These are phyloP conservation scores for Perizoma affinitatum DNA, from an alignment of 2,888 invertebrate species.

Conservation along the genomic window DNA sequence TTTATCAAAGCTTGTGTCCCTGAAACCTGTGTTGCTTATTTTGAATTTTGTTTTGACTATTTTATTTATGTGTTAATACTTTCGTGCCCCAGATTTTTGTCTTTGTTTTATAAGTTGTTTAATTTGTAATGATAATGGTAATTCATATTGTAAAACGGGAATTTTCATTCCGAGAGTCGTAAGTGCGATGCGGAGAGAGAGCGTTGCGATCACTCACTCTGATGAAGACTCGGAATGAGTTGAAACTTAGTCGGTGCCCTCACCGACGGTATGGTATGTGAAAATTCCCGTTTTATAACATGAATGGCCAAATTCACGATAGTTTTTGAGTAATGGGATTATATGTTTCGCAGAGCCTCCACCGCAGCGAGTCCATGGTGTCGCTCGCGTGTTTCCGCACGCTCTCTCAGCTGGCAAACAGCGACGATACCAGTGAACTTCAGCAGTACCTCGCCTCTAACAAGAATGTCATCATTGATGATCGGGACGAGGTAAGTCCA, in stretches of 20 bases:
- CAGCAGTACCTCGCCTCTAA: slow-evolving; percentile 93
- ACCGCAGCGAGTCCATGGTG: slow-evolving; percentile 96
- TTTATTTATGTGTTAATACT: not conserved
- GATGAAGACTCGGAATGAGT: too few relatives aligned
- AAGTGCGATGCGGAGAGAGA: too few relatives aligned
- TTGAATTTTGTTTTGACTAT: slow-evolving; percentile 13
- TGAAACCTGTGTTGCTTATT: slow-evolving; percentile 20
- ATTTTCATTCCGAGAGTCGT: too few relatives aligned
- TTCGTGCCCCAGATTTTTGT: not conserved
- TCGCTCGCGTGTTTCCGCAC: slow-evolving; percentile 92
- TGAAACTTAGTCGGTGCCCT: too few relatives aligned
- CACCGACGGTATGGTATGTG: too few relatives aligned
- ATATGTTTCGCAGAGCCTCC: slow-evolving; percentile 87
- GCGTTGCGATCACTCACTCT: too few relatives aligned
- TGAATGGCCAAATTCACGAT: too few relatives aligned
- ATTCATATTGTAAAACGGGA: not conserved
- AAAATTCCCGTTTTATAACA: too few relatives aligned
- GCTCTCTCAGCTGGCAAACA: slow-evolving; percentile 90
- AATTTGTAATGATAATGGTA: slow-evolving; percentile 3
- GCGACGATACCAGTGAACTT: slow-evolving; percentile 91
- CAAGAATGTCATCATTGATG: slow-evolving; percentile 92
- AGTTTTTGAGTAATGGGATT: too few relatives aligned
- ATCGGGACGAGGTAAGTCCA: slow-evolving; percentile 91
- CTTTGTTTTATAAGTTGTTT: slow-evolving; percentile 4
- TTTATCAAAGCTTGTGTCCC: not conserved